Base-by-base conservation (phyloP, 2,888 invertebrate genomes). In the Argyra leucocephala region DNA sequence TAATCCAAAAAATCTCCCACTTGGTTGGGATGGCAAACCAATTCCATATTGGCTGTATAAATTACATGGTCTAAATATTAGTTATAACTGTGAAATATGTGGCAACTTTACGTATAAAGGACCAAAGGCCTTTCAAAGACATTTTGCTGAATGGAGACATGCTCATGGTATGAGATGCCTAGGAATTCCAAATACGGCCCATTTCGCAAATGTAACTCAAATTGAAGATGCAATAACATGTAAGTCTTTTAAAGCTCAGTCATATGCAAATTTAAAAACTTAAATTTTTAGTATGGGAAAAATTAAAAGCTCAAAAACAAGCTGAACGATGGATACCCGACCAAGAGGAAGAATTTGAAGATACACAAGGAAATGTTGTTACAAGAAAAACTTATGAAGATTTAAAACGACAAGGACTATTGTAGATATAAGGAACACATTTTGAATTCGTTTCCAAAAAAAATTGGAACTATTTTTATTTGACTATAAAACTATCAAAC, bases 31-130 rank as follows among this genome's bases (percentile, higher is more conserved):
- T 81, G 97, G 97, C 65, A 98, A 97, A 77, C 88, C 88, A 0
- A 88, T 88, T 70, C 97, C 98, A 0, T 98, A 98, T 80, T 98
- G 98, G 98, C 80, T 99, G 65, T 99, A 99, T 82, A 99, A 99
- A 79, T 82, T 99, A 7, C 99, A 99, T 76, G 99, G 99, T 0
- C 83, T 99, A 12, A 99, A 99, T 79, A 96, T 99, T 69, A 96
- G 94, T 76, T 99, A 98, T 79, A 95, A 93, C 67, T 99, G 99
- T 78, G 99, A 99, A 80, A 99, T 99, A 70, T 99, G 99, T 78
- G 99, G 99, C 24, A 99, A 99, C 82, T 96, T 91, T 74, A 93
- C 94, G 0, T 99, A 99, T 81, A 96, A 91, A 76, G 99, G 99
- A 0, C 99, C 99, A 0, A 99, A 99, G 80, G 98, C 99, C 22